Percentiles rank a stretch among this genome's conserved stretches.
Evolutionary conservation across 1,140 invertebrate species (phyloP).

Genomic region (Cheumatopsyche charites): DNA sequence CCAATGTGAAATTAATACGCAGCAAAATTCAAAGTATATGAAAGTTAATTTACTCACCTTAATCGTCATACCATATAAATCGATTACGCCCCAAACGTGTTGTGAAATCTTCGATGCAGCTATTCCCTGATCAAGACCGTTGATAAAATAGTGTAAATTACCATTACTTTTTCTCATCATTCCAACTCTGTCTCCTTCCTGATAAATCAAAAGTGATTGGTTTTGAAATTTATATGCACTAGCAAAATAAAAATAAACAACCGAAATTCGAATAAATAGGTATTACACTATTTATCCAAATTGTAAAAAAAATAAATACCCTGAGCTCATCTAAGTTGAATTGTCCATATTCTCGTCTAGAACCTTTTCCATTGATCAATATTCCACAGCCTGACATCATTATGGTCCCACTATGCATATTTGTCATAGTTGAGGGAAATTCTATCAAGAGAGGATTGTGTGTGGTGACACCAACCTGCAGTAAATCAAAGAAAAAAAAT

Average conservation of each 20-base stretch:
- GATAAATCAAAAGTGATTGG: no score
- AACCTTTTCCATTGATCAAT: slow-evolving; percentile 91
- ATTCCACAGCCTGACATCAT: slow-evolving; percentile 98
- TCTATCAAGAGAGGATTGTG: slow-evolving; percentile 88
- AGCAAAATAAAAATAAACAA: slow-evolving; percentile 7
- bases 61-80: slow-evolving; percentile 96
- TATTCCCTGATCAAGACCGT: slow-evolving; percentile 90
- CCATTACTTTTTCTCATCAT: slow-evolving; percentile 84
- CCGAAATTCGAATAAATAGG: background rate
- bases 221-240: no score
- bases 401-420: slow-evolving; percentile 92
- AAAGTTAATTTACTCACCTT: slow-evolving; percentile 74
- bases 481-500: slow-evolving; percentile 1
- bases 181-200: slow-evolving; percentile 88
- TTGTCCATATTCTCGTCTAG: slow-evolving; percentile 89
- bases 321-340: slow-evolving; percentile 93
- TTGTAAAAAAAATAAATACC: slow-evolving; percentile 57
- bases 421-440: slow-evolving; percentile 97
- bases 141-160: slow-evolving; percentile 91
- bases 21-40: no score
- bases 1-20: no score
- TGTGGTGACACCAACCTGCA: slow-evolving; percentile 86
- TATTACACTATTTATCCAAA: background rate
- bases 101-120: slow-evolving; percentile 79
- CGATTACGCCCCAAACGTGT: slow-evolving; percentile 89